Evolutionary conservation across 1,140 invertebrate species (phyloP).

Genomic region (Heliconius nattereri): DNA sequence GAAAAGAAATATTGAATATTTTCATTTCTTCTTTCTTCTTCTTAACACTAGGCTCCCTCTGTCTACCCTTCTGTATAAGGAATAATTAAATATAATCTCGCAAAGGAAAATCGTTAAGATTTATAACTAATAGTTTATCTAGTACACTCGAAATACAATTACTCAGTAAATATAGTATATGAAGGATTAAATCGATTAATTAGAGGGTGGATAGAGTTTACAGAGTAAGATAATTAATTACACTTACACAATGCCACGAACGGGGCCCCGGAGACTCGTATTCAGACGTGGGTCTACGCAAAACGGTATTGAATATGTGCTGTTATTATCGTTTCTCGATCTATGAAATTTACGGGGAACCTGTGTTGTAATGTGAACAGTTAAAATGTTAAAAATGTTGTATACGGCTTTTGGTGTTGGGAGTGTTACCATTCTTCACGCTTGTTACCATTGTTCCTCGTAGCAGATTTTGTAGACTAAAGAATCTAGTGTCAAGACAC

Average conservation of each 20-base stretch:
- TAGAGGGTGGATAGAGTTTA: slow-evolving; percentile 7
- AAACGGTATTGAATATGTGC: slow-evolving; percentile 10
- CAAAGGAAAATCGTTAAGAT: slow-evolving; percentile 7
- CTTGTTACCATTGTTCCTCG: too few relatives aligned
- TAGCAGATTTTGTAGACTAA: too few relatives aligned
- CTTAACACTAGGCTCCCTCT: too few relatives aligned
- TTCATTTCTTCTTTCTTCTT: too few relatives aligned
- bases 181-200: slow-evolving; percentile 24
- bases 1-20: too few relatives aligned
- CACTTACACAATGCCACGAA: slow-evolving; percentile 44
- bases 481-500: too few relatives aligned
- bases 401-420: not conserved
- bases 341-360: not conserved
- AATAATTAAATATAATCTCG: too few relatives aligned
- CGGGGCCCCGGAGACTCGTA: slow-evolving; percentile 38
- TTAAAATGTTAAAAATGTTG: not conserved
- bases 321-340: slow-evolving; percentile 1
- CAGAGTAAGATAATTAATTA: slow-evolving; percentile 52
- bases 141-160: not conserved
- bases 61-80: too few relatives aligned
- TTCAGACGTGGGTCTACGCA: slow-evolving; percentile 18
- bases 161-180: not conserved
- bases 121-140: not conserved
- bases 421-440: too few relatives aligned
- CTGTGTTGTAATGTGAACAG: not conserved